A percentile compares a stretch with the other conserved stretches of the same genome.
Conservation (phyloP, 2,797 vertebrate species). For the Rhinella marina region DNA sequence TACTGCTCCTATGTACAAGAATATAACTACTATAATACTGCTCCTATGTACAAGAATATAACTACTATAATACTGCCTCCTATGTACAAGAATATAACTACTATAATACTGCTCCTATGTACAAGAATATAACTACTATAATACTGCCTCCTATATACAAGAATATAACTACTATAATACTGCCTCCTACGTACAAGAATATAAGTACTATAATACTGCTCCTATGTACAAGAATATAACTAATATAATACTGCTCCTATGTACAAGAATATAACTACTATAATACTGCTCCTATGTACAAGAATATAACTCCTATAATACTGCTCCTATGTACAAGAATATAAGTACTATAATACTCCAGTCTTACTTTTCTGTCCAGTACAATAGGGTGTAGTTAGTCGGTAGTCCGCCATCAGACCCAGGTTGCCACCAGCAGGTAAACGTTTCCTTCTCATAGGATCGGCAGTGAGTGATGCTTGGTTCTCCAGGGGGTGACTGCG, state of each 20-base stretch:
- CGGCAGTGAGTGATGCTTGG: constrained; percentile 82
- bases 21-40: constrained; percentile 10
- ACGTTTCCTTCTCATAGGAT: constrained; percentile 92
- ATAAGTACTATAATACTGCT: constrained; percentile 12
- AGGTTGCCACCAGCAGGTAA: constrained; percentile 94
- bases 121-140: constrained; percentile 13
- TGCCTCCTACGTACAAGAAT: not conserved
- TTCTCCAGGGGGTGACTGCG: constrained; percentile 80
- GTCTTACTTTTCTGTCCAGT: constrained; percentile 86
- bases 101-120: not conserved
- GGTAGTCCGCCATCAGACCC: constrained; percentile 82
- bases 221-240: constrained; percentile 14
- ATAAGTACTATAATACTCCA: not conserved
- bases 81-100: not conserved
- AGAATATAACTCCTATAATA: constrained; percentile 11
- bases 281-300: constrained; percentile 7
- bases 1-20: constrained; percentile 6
- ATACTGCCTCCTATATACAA: not conserved
- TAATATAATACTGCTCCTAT: not conserved
- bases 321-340: not conserved
- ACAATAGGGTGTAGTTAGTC: constrained; percentile 85
- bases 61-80: constrained; percentile 5
- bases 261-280: constrained; percentile 16
- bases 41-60: not conserved
- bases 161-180: constrained; percentile 25